Evolutionary conservation across 1,140 invertebrate genomes (phyloP).

Genomic region (Mya arenaria): DNA sequence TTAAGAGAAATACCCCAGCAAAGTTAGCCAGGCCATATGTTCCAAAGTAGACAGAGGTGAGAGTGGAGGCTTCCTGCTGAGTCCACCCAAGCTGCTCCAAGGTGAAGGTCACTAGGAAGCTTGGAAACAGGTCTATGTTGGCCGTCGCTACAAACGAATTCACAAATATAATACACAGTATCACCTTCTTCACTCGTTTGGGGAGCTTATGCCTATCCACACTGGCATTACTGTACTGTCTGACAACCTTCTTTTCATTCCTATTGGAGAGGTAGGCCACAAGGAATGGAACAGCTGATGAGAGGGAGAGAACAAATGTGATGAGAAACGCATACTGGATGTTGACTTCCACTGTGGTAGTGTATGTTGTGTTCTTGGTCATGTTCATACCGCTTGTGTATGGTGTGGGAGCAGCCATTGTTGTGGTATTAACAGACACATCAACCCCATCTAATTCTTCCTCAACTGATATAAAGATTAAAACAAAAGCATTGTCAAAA

Average conservation of each 20-base stretch:
- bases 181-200: background rate
- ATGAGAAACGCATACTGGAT: constrained; percentile 29
- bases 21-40: constrained; percentile 53
- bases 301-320: background rate
- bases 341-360: background rate
- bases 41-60: constrained; percentile 56
- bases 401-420: too few relatives aligned
- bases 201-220: constrained; percentile 14
- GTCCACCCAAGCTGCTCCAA: constrained; percentile 55
- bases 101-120: constrained; percentile 60
- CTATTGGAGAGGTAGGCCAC: background rate
- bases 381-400: too few relatives aligned
- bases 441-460: too few relatives aligned
- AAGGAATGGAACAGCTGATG: constrained; percentile 18
- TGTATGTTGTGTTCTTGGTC: too few relatives aligned
- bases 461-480: too few relatives aligned
- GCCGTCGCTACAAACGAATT: constrained; percentile 31
- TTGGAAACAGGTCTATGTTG: constrained; percentile 58
- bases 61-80: constrained; percentile 46
- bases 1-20: constrained; percentile 54
- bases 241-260: background rate
- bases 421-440: too few relatives aligned
- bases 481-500: too few relatives aligned
- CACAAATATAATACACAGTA: constrained; percentile 11
- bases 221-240: constrained; percentile 15